Conservation (phyloP, 2,113 vertebrate species). For the Hystrix cristata region DNA sequence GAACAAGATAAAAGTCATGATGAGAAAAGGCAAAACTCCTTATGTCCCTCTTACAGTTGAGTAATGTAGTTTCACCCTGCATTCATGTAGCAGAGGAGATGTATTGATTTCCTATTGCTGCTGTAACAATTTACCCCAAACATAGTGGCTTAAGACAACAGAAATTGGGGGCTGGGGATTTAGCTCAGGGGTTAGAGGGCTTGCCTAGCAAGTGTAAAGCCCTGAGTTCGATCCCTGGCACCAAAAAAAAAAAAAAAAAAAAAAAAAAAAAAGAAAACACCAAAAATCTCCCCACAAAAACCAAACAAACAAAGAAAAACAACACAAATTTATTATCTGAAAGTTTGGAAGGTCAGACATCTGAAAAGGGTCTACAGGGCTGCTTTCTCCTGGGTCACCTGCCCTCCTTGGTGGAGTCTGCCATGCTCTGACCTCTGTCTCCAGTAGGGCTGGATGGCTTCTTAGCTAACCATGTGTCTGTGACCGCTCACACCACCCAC, state of each 20-base stretch:
- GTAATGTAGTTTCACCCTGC: neutral
- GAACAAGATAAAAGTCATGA: conserved; percentile 5
- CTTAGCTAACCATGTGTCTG: neutral
- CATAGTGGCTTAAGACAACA: too few relatives aligned
- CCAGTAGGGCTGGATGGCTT: neutral
- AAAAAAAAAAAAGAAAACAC: too few relatives aligned
- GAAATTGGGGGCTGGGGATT: too few relatives aligned
- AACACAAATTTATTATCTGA: neutral
- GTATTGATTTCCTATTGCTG: neutral
- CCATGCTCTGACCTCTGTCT: too few relatives aligned
- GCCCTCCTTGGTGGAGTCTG: neutral
- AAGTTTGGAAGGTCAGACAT: neutral
- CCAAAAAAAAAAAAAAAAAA: too few relatives aligned
- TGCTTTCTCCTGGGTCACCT: neutral
- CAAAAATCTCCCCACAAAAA: too few relatives aligned
- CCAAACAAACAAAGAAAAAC: neutral
- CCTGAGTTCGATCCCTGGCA: too few relatives aligned
- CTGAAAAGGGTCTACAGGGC: neutral
- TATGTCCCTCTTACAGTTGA: neutral
- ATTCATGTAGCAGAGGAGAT: neutral
- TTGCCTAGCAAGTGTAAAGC: too few relatives aligned
- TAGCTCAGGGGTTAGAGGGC: too few relatives aligned
- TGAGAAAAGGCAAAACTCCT: neutral
- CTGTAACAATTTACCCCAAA: too few relatives aligned
- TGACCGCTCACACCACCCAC: neutral